These are phyloP conservation scores for Nylanderia fulva DNA, from an alignment of 1,140 invertebrate genomes.

Conservation along the genomic window DNA sequence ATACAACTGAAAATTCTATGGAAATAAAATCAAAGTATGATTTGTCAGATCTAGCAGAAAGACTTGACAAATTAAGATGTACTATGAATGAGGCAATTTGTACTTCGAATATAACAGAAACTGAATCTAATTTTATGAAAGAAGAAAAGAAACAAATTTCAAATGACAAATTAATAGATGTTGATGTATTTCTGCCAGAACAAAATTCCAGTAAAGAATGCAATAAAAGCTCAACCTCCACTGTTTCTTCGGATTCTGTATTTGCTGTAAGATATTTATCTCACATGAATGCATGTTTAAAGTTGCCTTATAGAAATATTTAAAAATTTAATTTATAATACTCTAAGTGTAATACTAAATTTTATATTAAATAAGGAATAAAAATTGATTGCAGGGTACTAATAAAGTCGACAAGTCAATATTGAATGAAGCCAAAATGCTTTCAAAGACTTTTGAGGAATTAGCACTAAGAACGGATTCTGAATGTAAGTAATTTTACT, in stretches of 20 bases:
- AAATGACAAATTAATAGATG: slow-evolving; percentile 74
- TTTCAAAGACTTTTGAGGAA: slow-evolving; percentile 78
- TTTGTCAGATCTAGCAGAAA: slow-evolving; percentile 70
- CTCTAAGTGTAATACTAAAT: no score
- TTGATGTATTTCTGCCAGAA: slow-evolving; percentile 66
- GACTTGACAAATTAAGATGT: slow-evolving; percentile 71
- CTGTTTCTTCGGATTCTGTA: slow-evolving; percentile 75
- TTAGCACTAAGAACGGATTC: slow-evolving; percentile 68
- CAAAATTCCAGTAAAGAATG: slow-evolving; percentile 31
- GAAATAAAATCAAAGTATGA: slow-evolving; percentile 7
- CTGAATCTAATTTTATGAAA: slow-evolving; percentile 22
- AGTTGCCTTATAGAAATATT: slow-evolving; percentile 13
- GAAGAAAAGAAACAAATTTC: slow-evolving; percentile 6
- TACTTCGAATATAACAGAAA: slow-evolving; percentile 8
- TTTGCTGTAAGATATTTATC: slow-evolving; percentile 74
- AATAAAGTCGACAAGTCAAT: slow-evolving; percentile 70
- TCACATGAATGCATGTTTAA: slow-evolving; percentile 25
- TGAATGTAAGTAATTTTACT: slow-evolving; percentile 66
- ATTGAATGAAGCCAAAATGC: slow-evolving; percentile 72
- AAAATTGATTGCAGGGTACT: slow-evolving; percentile 65
- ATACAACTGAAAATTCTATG: not conserved
- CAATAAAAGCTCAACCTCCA: slow-evolving; percentile 54
- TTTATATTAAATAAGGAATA: slow-evolving; percentile 49
- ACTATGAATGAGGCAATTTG: slow-evolving; percentile 14
- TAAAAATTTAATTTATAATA: not conserved